A percentile compares a stretch with the other conserved stretches of the same genome.
Evolutionary conservation across 2,797 vertebrate species (phyloP).

Genomic region (Cyprinodon diabolis): DNA sequence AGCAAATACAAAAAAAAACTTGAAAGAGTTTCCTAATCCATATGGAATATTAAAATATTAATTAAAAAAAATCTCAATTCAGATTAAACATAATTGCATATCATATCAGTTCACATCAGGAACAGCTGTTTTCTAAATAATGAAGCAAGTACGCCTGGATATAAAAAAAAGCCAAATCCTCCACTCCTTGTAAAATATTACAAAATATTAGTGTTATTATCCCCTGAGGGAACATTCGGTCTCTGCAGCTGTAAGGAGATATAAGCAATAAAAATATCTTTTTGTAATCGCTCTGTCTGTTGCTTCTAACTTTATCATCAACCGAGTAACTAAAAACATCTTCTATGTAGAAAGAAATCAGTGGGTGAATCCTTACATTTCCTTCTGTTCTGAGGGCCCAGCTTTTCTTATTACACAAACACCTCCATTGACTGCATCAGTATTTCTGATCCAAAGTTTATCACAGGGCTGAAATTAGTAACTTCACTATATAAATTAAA

Average conservation of each 20-base stretch:
- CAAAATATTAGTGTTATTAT: conserved; percentile 22
- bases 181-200: conserved; percentile 31
- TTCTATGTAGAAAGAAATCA: neutral
- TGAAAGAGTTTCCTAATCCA: neutral
- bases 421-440: too few species aligned
- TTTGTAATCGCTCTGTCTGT: neutral
- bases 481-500: too few species aligned
- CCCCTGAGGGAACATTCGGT: neutral
- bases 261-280: neutral
- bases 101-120: neutral
- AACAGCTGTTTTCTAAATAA: conserved; percentile 5
- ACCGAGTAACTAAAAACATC: neutral
- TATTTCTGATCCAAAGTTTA: too few species aligned
- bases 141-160: neutral
- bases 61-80: conserved; percentile 14
- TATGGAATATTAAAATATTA: conserved; percentile 20
- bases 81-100: conserved; percentile 16
- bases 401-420: too few species aligned
- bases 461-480: too few species aligned
- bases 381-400: neutral
- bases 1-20: conserved; percentile 6
- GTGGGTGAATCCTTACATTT: neutral
- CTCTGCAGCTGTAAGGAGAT: neutral
- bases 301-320: neutral
- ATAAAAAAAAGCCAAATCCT: neutral